Conservation (phyloP, 2,797 vertebrate species). For the Tangara arthus region DNA sequence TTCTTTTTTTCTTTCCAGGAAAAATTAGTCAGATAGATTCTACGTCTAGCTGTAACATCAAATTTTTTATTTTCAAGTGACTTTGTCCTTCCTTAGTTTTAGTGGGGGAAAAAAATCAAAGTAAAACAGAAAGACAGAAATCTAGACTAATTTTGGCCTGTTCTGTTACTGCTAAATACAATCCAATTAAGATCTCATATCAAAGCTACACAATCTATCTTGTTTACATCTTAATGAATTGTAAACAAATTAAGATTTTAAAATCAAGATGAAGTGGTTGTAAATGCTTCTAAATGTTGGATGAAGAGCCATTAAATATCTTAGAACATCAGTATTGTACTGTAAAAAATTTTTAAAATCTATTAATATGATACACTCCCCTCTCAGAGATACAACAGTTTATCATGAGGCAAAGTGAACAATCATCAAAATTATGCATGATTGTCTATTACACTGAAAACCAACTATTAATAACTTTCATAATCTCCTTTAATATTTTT, state of each 20-base stretch:
- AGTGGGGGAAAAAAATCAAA: accelerated
- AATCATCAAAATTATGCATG: not conserved
- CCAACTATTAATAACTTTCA: not conserved
- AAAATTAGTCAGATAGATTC: not conserved
- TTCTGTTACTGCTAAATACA: not conserved
- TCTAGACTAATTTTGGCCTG: not conserved
- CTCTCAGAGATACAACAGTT: not conserved
- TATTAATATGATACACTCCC: not conserved
- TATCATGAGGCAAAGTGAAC: not conserved
- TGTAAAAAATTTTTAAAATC: not conserved
- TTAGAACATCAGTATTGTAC: not conserved
- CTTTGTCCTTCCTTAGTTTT: accelerated
- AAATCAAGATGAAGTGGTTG: not conserved
- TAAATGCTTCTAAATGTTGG: not conserved
- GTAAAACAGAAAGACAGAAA: not conserved
- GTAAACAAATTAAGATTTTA: not conserved
- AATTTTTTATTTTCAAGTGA: not conserved
- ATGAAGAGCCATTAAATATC: not conserved
- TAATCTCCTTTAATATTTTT: not conserved
- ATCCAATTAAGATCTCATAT: not conserved
- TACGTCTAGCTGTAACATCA: not conserved
- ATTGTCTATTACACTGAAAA: not conserved
- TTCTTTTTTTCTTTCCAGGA: not conserved
- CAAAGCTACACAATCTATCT: not conserved
- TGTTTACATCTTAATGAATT: not conserved